phyloP scores from a whole-genome alignment of 2,113 vertebrate species.

The Syngnathus scovelli region DNA sequence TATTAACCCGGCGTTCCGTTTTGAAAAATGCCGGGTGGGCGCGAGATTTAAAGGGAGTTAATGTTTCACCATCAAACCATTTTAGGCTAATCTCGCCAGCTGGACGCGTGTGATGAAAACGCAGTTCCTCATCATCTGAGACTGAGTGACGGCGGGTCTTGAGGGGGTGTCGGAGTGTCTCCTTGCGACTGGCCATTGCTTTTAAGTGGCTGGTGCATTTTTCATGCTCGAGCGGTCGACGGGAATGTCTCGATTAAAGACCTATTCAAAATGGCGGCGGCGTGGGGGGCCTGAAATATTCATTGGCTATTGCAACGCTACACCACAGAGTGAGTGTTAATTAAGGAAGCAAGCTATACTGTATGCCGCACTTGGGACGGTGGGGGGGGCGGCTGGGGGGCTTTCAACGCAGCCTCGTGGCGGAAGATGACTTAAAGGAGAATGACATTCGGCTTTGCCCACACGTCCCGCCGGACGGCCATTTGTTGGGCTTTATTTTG shows the following conservation, averaged over 20 bases:
- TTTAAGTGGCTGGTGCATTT: slow-evolving; percentile 77
- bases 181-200: slow-evolving; percentile 63
- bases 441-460: slow-evolving; percentile 33
- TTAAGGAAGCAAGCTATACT: slow-evolving; percentile 61
- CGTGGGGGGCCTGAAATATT: slow-evolving; percentile 70
- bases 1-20: slow-evolving; percentile 68
- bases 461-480: slow-evolving; percentile 17
- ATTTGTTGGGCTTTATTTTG: slow-evolving; percentile 29
- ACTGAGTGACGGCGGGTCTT: slow-evolving; percentile 50
- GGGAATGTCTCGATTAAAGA: slow-evolving; percentile 69
- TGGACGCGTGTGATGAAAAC: slow-evolving; percentile 38
- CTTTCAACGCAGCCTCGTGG: slow-evolving; percentile 34
- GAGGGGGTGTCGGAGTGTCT: slow-evolving; percentile 56
- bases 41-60: slow-evolving; percentile 71
- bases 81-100: slow-evolving; percentile 29
- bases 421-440: slow-evolving; percentile 46
- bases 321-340: slow-evolving; percentile 58
- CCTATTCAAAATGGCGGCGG: slow-evolving; percentile 61
- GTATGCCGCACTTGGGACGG: slow-evolving; percentile 43
- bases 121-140: slow-evolving; percentile 44
- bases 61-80: slow-evolving; percentile 73
- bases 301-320: slow-evolving; percentile 60
- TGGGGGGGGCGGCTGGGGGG: neutral
- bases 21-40: slow-evolving; percentile 70
- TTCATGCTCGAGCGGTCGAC: slow-evolving; percentile 65